These are phyloP conservation scores for Morone chrysops DNA, from an alignment of 2,113 vertebrate species.

Conservation along the genomic window DNA sequence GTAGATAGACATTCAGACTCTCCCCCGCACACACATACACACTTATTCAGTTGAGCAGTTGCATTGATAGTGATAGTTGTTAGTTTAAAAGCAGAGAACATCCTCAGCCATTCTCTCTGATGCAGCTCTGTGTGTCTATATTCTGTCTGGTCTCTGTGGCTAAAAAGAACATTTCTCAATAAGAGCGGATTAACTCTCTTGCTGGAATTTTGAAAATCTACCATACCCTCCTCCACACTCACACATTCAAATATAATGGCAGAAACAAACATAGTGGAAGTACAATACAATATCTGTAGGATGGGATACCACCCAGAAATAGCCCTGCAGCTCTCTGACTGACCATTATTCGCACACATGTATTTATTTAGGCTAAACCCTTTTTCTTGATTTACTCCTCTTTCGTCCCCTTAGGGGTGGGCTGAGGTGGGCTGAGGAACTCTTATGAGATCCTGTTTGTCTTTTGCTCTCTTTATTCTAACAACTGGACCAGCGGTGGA, in stretches of 20 bases:
- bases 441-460: neutral
- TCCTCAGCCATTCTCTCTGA: conserved; percentile 33
- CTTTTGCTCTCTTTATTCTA: neutral
- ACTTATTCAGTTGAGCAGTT: conserved; percentile 17
- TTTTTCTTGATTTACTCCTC: conserved; percentile 8
- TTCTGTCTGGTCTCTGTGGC: conserved; percentile 19
- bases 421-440: neutral
- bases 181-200: conserved; percentile 52
- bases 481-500: conserved; percentile 16
- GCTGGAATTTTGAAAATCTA: conserved; percentile 27
- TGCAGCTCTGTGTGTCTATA: conserved; percentile 19
- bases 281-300: conserved; percentile 33
- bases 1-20: neutral
- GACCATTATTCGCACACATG: conserved; percentile 7
- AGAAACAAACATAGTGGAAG: conserved; percentile 22
- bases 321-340: conserved; percentile 23
- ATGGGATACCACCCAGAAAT: conserved; percentile 22
- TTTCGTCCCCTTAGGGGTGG: neutral
- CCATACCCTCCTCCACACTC: conserved; percentile 35
- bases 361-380: conserved; percentile 18
- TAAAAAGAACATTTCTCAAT: conserved; percentile 33
- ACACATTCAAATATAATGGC: conserved; percentile 16
- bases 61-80: conserved; percentile 48
- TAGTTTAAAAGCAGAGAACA: conserved; percentile 37
- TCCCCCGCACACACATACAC: neutral